These are phyloP conservation scores for Zaprionus gabonicus DNA, from an alignment of 1,140 invertebrate genomes.

Conservation along the genomic window DNA sequence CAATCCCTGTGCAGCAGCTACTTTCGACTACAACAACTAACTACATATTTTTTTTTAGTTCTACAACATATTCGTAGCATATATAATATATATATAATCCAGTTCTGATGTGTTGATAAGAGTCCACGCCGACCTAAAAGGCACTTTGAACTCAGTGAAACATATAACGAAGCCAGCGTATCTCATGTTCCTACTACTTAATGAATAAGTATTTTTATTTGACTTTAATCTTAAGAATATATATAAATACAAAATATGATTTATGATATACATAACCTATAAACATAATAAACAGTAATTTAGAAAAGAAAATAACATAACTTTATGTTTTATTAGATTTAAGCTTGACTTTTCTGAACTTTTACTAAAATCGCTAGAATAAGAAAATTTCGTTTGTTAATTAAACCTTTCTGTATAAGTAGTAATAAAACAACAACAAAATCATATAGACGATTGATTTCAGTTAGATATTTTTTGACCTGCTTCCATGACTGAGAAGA, in stretches of 20 bases:
- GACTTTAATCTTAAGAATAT: not conserved
- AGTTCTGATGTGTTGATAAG: not conserved
- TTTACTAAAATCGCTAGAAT: no score
- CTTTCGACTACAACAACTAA: slow-evolving; percentile 57
- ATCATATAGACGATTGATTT: no score
- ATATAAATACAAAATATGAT: not conserved
- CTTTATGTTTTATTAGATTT: not conserved
- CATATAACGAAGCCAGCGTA: slow-evolving; percentile 11
- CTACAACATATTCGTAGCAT: not conserved
- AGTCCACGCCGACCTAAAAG: slow-evolving; percentile 63
- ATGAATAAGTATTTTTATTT: slow-evolving; percentile 7
- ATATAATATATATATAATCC: not conserved
- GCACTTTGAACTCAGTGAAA: slow-evolving; percentile 65
- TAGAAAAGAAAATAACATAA: no score
- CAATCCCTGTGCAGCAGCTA: slow-evolving; percentile 53
- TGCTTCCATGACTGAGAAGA: no score
- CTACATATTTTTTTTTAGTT: not conserved
- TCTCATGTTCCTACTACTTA: slow-evolving; percentile 21
- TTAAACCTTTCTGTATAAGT: no score
- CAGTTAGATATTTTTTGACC: no score
- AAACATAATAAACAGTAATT: slow-evolving; percentile 6
- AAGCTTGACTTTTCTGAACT: not conserved
- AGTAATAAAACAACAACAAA: no score
- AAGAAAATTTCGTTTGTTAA: no score
- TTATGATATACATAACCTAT: not conserved